phyloP scores from a whole-genome alignment of 2,113 vertebrate genomes.

The Xyrauchen texanus region DNA sequence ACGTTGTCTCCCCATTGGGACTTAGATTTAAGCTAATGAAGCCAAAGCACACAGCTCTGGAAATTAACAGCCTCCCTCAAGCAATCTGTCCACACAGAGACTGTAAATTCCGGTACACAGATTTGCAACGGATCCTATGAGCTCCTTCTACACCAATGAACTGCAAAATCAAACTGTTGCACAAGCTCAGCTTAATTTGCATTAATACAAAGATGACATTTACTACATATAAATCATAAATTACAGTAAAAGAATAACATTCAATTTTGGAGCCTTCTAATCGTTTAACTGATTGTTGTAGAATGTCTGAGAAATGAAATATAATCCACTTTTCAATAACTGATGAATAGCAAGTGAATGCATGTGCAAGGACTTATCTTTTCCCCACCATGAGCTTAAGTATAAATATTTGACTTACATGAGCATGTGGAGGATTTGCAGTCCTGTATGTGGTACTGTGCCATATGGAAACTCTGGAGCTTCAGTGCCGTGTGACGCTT shows the following conservation, averaged over 20 bases:
- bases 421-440: not conserved
- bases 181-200: no score
- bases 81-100: conserved; percentile 5
- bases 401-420: not conserved
- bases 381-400: not conserved
- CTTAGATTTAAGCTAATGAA: conserved; percentile 61
- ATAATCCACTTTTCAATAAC: no score
- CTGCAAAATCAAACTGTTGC: not conserved
- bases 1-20: conserved; percentile 47
- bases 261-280: no score
- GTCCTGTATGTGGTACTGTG: no score
- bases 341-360: no score
- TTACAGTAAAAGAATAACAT: no score
- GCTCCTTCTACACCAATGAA: not conserved
- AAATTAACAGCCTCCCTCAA: conserved; percentile 40
- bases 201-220: no score
- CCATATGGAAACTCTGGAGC: no score
- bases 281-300: no score
- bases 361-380: not conserved
- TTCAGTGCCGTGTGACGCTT: not conserved
- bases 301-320: no score
- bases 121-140: not conserved
- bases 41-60: conserved; percentile 53
- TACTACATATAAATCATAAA: no score
- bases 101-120: not conserved